These are phyloP conservation scores for Anser cygnoides DNA, from an alignment of 2,113 vertebrate genomes.

Conservation along the genomic window DNA sequence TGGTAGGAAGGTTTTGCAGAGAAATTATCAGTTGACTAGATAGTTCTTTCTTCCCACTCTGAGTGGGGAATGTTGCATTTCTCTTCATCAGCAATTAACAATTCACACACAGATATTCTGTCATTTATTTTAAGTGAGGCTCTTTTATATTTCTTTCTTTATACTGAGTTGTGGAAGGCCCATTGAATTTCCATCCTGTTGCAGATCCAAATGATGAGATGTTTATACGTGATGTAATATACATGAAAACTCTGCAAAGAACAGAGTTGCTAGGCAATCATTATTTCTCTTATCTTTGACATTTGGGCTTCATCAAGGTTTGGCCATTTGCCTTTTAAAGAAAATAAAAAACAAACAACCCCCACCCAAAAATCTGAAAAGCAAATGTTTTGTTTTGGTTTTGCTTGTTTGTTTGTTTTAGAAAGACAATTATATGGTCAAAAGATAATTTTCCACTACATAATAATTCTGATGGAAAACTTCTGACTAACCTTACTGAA, in stretches of 20 bases:
- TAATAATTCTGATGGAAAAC: neutral
- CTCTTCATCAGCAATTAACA: neutral
- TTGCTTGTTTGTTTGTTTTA: neutral
- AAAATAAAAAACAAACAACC: neutral
- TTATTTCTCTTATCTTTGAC: neutral
- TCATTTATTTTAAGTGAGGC: neutral
- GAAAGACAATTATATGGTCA: neutral
- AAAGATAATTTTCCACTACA: neutral
- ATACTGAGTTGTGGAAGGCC: neutral
- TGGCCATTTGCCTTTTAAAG: neutral
- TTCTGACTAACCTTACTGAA: neutral
- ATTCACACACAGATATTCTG: neutral
- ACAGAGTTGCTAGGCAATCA: accelerated
- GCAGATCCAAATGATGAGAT: neutral
- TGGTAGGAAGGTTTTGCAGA: neutral
- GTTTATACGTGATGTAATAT: neutral
- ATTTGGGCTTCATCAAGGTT: neutral
- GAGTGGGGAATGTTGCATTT: neutral
- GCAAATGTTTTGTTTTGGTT: neutral
- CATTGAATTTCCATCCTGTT: neutral
- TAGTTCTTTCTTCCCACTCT: neutral
- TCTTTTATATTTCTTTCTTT: neutral
- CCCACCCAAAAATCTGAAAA: neutral
- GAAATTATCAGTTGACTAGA: neutral
- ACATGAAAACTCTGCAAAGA: neutral